Evolutionary conservation across 2,888 invertebrate species (phyloP), one percentile per base, ranked within the genome.

Genomic region (Muscina levida): DNA sequence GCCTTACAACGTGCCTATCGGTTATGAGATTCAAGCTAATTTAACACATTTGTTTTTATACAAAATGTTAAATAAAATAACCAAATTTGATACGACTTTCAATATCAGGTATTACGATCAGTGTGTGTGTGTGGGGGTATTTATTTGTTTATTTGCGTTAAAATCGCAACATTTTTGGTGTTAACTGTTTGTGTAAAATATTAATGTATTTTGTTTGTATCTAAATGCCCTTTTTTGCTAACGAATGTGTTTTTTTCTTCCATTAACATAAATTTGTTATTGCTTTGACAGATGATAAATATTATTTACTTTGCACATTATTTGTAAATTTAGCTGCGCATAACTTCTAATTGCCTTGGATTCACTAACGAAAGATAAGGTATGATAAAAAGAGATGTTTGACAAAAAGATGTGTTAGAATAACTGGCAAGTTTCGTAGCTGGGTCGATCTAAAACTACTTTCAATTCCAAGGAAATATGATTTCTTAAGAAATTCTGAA

Each of bases 41-140:
- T 37, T 39, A 59, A 39, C 19, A 39, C 19, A 15, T 31, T n/a
- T n/a, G n/a, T n/a, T 59, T 39, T 57, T 26, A 10, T 59, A 17
- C 1, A 17, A 59, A 59, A 37, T 59, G 59, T 59, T 37, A 59
- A 59, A 39, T 13, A 59, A n/a, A n/a, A n/a, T 39, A 26, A 26
- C 6, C n/a, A 26, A 37, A 10, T n/a, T 26, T 26, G 13, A 48
- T 17, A 3, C 22, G n/a, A 53, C 22, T 26, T n/a, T 0, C 8
- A 17, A 17, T 26, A 3, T 1, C 26, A n/a, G n/a, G n/a, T n/a
- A n/a, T n/a, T n/a, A n/a, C n/a, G n/a, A n/a, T n/a, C n/a, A n/a
- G n/a, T n/a, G n/a, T n/a, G n/a, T 44, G 44, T 53, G 53, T 39
- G 57, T 31, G 59, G 15, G 59, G 59, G 37, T 17, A n/a, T 59